Evolutionary conservation across 1,140 invertebrate species (phyloP).

Genomic region (Belonocnema kinseyi): DNA sequence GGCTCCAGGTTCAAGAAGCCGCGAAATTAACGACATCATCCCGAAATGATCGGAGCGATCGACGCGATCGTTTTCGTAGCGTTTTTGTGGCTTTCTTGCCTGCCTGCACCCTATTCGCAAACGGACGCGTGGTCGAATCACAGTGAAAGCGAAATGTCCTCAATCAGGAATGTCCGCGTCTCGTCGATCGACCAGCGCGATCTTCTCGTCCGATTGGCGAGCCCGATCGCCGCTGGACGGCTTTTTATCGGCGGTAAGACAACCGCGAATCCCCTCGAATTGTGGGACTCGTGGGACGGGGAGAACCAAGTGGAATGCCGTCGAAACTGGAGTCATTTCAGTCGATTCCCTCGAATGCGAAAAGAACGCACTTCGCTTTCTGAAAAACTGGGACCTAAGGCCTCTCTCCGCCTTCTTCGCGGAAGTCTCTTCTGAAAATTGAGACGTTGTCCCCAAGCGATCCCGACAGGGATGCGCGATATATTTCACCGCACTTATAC

Average conservation of each 20-base stretch:
- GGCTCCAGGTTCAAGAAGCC: slow-evolving; percentile 12
- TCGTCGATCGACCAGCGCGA: slow-evolving; percentile 18
- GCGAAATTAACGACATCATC: slow-evolving; percentile 1
- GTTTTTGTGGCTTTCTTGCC: not conserved
- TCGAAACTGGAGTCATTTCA: slow-evolving; percentile 12
- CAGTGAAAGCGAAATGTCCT: slow-evolving; percentile 20
- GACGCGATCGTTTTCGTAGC: not conserved
- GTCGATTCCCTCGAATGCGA: slow-evolving; percentile 6
- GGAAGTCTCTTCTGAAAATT: slow-evolving; percentile 4
- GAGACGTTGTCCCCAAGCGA: slow-evolving; percentile 11
- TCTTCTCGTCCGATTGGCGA: not conserved
- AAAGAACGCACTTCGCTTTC: slow-evolving; percentile 13
- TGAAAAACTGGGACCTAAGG: not conserved
- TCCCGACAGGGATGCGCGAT: not conserved
- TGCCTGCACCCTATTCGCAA: not conserved
- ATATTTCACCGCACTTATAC: no score
- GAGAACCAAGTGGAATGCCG: not conserved
- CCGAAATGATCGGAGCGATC: not conserved
- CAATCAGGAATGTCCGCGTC: slow-evolving; percentile 18
- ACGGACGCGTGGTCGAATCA: slow-evolving; percentile 3
- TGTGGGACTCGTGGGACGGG: no score
- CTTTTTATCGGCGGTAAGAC: slow-evolving; percentile 18
- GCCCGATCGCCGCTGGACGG: slow-evolving; percentile 4
- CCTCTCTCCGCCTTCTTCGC: not conserved
- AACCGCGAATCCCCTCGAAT: not conserved